These are phyloP conservation scores for Smithornis capensis DNA, from an alignment of 2,113 vertebrate species.

Conservation along the genomic window DNA sequence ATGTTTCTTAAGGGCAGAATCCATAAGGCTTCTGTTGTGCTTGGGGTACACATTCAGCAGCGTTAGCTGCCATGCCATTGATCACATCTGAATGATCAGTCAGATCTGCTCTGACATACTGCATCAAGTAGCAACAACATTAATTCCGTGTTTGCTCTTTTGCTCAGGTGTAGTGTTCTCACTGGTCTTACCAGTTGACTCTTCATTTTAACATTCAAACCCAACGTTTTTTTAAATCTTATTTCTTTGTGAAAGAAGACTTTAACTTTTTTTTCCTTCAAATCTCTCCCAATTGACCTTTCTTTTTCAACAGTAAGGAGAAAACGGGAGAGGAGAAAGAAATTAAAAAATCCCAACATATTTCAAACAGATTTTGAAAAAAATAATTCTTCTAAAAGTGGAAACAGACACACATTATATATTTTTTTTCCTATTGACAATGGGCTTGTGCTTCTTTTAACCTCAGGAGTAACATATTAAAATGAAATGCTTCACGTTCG, in stretches of 20 bases:
- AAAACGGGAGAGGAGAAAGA: not conserved
- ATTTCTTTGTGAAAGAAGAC: not conserved
- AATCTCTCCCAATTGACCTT: not conserved
- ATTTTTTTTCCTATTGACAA: not conserved
- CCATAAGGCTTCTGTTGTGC: not conserved
- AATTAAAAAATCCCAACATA: not conserved
- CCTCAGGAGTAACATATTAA: not conserved
- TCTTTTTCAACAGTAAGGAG: not conserved
- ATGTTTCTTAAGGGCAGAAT: not conserved
- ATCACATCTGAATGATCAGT: not conserved
- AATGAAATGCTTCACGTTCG: not conserved
- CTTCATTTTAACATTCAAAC: not conserved
- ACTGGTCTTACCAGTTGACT: not conserved
- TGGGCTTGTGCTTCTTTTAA: conserved; percentile 2
- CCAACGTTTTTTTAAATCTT: not conserved
- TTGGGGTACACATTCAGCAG: not conserved
- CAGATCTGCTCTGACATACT: not conserved
- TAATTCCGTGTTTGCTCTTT: not conserved
- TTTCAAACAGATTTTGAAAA: not conserved
- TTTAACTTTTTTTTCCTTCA: not conserved
- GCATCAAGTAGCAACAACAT: accelerated
- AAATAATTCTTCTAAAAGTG: not conserved
- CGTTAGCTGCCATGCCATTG: not conserved
- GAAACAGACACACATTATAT: not conserved
- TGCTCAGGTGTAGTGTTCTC: not conserved